phyloP scores from a whole-genome alignment of 2,113 vertebrate genomes.

The Triplophysa tibetana region DNA sequence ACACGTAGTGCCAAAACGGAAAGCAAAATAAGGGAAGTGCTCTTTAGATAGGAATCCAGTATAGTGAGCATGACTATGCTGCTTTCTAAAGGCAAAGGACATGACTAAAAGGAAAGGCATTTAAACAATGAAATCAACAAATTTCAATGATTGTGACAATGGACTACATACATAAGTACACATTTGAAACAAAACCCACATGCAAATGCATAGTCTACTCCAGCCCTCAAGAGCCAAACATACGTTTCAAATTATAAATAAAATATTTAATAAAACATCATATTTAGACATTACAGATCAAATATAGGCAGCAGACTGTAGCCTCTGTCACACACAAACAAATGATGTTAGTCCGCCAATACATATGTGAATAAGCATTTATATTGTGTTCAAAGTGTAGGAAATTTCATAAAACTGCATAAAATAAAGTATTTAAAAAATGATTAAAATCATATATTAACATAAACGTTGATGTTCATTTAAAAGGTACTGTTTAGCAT shows the following conservation, averaged over 20 bases:
- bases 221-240: neutral
- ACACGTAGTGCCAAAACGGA: neutral
- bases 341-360: neutral
- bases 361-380: neutral
- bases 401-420: neutral
- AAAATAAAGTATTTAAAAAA: neutral
- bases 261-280: neutral
- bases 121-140: neutral
- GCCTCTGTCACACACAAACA: too few relatives aligned
- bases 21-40: neutral
- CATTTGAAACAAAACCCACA: neutral
- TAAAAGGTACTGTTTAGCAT: too few relatives aligned
- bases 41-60: neutral
- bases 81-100: neutral
- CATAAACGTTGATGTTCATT: neutral
- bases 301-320: too few relatives aligned
- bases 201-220: neutral
- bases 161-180: neutral
- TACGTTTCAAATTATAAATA: neutral
- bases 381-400: neutral
- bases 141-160: neutral
- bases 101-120: neutral
- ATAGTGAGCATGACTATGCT: neutral
- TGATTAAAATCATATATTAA: neutral
- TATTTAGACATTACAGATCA: too few relatives aligned